A percentile compares a stretch with the other conserved stretches of the same genome.
These are phyloP conservation scores for Periplaneta americana DNA, from an alignment of 1,140 invertebrate species.

Conservation along the genomic window DNA sequence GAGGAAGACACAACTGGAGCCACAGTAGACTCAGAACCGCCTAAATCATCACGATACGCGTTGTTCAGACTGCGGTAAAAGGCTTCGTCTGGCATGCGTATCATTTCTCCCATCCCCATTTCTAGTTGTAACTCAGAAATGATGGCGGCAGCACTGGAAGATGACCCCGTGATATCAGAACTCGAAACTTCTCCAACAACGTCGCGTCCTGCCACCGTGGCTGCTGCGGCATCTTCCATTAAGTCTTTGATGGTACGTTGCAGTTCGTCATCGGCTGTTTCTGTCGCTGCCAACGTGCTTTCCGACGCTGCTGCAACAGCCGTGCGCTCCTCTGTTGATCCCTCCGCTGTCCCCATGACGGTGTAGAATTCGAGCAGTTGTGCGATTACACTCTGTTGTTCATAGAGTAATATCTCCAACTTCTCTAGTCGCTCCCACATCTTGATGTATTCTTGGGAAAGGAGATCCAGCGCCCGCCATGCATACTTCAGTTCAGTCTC, in stretches of 20 bases:
- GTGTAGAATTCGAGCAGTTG: constrained; percentile 78
- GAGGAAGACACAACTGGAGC: constrained; percentile 40
- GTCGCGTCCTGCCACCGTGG: not conserved
- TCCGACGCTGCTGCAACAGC: constrained; percentile 23
- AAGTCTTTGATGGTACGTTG: not conserved
- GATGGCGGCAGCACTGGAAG: constrained; percentile 34
- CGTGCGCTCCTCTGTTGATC: constrained; percentile 34
- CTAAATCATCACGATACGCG: constrained; percentile 72
- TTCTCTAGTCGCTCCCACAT: constrained; percentile 92
- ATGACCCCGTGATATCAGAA: constrained; percentile 11
- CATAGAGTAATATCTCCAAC: constrained; percentile 79
- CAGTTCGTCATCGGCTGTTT: constrained; percentile 21
- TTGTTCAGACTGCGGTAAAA: constrained; percentile 86
- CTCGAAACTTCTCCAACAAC: not conserved
- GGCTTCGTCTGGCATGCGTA: constrained; percentile 64
- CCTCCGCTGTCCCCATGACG: constrained; percentile 33
- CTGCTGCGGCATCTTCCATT: not conserved
- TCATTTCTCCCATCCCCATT: constrained; percentile 44
- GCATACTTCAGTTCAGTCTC: constrained; percentile 88
- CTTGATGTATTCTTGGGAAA: constrained; percentile 87
- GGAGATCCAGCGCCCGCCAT: constrained; percentile 82
- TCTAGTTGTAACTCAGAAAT: constrained; percentile 43
- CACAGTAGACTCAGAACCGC: constrained; percentile 34
- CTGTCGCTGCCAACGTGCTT: constrained; percentile 11
- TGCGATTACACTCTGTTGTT: constrained; percentile 87